Percentiles rank a stretch among this genome's conserved stretches.
Evolutionary conservation across 2,888 invertebrate species (phyloP).

Genomic region (Dione vanillae): DNA sequence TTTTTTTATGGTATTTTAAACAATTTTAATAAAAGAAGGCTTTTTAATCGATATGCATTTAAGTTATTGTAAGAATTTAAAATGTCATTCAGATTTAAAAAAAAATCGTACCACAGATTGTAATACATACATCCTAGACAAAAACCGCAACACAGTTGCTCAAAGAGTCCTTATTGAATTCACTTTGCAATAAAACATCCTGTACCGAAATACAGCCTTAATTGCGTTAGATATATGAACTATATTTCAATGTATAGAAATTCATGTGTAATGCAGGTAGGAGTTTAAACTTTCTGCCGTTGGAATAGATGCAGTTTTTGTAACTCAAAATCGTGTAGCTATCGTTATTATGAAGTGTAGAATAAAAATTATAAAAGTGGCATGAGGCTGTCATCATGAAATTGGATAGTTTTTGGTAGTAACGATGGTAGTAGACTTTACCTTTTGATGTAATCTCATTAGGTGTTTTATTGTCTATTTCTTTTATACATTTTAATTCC

Average conservation of each 20-base stretch:
- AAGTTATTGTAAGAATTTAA: background rate
- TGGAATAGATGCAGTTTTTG: conserved; percentile 26
- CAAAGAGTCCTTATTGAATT: conserved; percentile 46
- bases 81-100: background rate
- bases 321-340: conserved; percentile 4
- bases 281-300: conserved; percentile 27
- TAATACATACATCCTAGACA: conserved; percentile 39
- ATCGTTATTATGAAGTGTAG: conserved; percentile 11
- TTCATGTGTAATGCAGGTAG: background rate
- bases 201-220: conserved; percentile 15
- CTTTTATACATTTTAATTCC: too few relatives aligned
- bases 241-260: conserved; percentile 6
- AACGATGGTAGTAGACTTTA: background rate
- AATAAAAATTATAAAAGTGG: conserved; percentile 19
- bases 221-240: background rate
- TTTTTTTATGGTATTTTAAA: too few relatives aligned
- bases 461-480: too few relatives aligned
- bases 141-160: conserved; percentile 45
- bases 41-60: too few relatives aligned
- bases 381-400: background rate
- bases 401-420: background rate
- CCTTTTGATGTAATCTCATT: background rate
- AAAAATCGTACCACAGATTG: conserved; percentile 35
- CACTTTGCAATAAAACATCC: conserved; percentile 17
- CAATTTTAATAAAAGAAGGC: too few relatives aligned